Evolutionary conservation across 2,113 vertebrate species (phyloP).

Genomic region (Mustela nigripes): DNA sequence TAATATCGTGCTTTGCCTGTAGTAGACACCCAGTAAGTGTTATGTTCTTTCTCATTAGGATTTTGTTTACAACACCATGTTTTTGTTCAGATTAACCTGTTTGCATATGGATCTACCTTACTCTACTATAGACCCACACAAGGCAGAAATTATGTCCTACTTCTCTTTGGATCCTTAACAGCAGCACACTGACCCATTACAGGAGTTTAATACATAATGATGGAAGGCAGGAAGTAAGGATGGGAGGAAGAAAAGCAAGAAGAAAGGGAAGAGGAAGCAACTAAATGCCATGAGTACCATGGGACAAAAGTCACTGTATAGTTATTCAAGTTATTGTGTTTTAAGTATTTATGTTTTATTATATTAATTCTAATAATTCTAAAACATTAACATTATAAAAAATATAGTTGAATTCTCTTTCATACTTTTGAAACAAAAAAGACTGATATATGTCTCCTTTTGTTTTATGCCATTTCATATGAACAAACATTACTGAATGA

Average conservation of each 20-base stretch:
- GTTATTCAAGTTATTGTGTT: slow-evolving; percentile 12
- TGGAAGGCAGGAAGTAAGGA: neutral
- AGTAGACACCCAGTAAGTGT: slow-evolving; percentile 2
- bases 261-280: neutral
- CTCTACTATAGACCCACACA: neutral
- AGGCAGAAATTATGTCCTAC: neutral
- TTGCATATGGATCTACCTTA: neutral
- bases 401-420: slow-evolving; percentile 11
- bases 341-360: slow-evolving; percentile 50
- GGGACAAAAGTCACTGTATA: neutral
- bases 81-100: slow-evolving; percentile 48
- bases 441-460: neutral
- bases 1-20: neutral
- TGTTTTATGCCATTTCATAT: slow-evolving; percentile 32
- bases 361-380: slow-evolving; percentile 50
- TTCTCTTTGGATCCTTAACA: slow-evolving; percentile 21
- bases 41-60: slow-evolving; percentile 36
- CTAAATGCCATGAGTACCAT: neutral
- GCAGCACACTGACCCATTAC: neutral
- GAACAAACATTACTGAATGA: slow-evolving; percentile 54
- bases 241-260: neutral
- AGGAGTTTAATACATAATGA: slow-evolving; percentile 49
- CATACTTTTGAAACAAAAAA: slow-evolving; percentile 31
- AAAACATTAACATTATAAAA: slow-evolving; percentile 24
- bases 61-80: slow-evolving; percentile 40